Evolutionary conservation across 2,797 vertebrate species (phyloP).

Genomic region (Cirrhinus molitorella): DNA sequence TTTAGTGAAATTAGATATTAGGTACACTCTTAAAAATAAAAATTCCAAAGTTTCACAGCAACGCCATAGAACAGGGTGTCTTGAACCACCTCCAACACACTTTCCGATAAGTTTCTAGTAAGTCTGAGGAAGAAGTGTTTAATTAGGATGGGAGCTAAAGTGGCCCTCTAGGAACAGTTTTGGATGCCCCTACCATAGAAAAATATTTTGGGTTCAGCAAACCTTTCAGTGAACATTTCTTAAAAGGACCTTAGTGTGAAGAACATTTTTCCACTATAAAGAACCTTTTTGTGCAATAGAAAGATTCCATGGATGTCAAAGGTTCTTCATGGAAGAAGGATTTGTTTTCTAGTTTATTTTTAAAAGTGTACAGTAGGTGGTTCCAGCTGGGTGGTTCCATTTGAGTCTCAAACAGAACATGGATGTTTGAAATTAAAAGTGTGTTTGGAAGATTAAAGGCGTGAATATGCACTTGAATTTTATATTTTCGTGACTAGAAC

Average conservation of each 20-base stretch:
- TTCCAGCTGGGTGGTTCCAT: not conserved
- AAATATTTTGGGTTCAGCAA: too few relatives aligned
- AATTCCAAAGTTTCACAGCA: not conserved
- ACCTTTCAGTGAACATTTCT: not conserved
- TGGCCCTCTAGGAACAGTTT: not conserved
- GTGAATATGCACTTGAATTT: slow-evolving; percentile 28
- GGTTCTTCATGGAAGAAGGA: not conserved
- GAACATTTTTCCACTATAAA: not conserved
- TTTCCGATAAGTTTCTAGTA: not conserved
- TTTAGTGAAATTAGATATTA: not conserved
- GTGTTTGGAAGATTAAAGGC: not conserved
- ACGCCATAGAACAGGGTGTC: not conserved
- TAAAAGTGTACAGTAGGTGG: not conserved
- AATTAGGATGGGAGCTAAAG: not conserved
- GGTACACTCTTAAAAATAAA: not conserved
- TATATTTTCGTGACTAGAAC: slow-evolving; percentile 33
- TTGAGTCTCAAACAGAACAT: not conserved
- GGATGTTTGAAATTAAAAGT: not conserved
- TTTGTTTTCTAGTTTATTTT: not conserved
- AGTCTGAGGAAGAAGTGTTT: not conserved
- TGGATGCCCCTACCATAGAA: not conserved
- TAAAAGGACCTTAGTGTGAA: not conserved
- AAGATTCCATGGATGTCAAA: not conserved
- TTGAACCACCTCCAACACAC: not conserved
- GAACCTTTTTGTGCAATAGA: not conserved